These are phyloP conservation scores for Dasypolia templi DNA, from an alignment of 2,888 invertebrate genomes.

Conservation along the genomic window DNA sequence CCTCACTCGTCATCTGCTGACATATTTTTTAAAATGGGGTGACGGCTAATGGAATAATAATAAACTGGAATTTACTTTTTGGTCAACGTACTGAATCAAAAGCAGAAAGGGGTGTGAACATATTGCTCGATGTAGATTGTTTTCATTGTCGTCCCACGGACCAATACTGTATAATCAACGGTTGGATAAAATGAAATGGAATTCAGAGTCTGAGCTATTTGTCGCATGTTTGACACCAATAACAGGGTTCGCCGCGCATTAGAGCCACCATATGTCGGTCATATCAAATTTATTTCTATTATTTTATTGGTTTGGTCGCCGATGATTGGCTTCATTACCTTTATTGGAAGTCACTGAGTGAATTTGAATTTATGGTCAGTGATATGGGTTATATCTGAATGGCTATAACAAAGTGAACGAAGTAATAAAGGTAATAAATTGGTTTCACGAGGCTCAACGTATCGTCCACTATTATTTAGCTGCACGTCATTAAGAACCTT, in stretches of 20 bases:
- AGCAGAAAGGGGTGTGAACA: slow-evolving; percentile 90
- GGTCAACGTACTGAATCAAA: slow-evolving; percentile 88
- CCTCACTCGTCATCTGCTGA: slow-evolving; percentile 88
- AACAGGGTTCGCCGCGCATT: slow-evolving; percentile 89
- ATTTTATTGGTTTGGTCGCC: slow-evolving; percentile 88
- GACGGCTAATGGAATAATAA: slow-evolving; percentile 90
- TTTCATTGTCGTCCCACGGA: slow-evolving; percentile 87
- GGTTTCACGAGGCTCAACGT: slow-evolving; percentile 76
- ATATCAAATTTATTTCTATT: slow-evolving; percentile 91
- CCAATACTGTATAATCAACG: slow-evolving; percentile 90
- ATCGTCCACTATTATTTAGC: slow-evolving; percentile 72
- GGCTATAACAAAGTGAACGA: slow-evolving; percentile 87
- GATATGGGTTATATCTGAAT: slow-evolving; percentile 88
- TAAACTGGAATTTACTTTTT: slow-evolving; percentile 90
- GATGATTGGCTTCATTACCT: slow-evolving; percentile 90
- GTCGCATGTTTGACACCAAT: slow-evolving; percentile 91
- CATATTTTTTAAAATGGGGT: slow-evolving; percentile 90
- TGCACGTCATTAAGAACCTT: slow-evolving; percentile 56
- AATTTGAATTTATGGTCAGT: slow-evolving; percentile 88
- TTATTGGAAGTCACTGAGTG: slow-evolving; percentile 89
- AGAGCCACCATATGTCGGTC: slow-evolving; percentile 90
- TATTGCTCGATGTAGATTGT: slow-evolving; percentile 86
- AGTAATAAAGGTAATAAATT: slow-evolving; percentile 88
- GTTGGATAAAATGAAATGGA: slow-evolving; percentile 87
- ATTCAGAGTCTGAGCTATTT: slow-evolving; percentile 85